Conservation (phyloP, 2,888 invertebrate genomes). For the Apotomis betuletana region DNA sequence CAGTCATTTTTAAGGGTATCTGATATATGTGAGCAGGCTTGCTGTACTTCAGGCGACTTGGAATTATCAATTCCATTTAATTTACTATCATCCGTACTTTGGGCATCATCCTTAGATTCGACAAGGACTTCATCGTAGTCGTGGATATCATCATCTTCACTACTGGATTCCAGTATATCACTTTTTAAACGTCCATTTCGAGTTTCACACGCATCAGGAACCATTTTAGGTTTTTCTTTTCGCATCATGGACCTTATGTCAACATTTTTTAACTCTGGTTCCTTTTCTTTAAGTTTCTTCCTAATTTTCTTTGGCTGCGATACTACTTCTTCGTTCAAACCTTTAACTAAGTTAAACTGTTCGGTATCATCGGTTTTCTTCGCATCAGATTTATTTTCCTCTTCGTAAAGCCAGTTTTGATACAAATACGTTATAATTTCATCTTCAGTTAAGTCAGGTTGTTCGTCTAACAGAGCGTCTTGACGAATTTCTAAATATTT, state of each 20-base stretch:
- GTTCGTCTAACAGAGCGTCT: conserved; percentile 75
- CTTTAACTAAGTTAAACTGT: conserved; percentile 66
- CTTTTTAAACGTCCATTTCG: neutral
- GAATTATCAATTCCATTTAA: neutral
- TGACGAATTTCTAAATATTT: conserved; percentile 76
- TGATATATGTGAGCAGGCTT: neutral
- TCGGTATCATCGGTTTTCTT: conserved; percentile 64
- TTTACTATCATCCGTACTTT: neutral
- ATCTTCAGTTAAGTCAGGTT: conserved; percentile 73
- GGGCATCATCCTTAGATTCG: neutral
- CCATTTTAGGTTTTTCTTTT: conserved; percentile 68
- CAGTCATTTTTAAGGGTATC: neutral
- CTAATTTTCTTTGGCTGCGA: conserved; percentile 57
- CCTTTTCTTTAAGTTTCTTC: conserved; percentile 62
- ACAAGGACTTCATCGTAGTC: neutral
- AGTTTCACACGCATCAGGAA: neutral
- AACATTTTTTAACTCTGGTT: conserved; percentile 38
- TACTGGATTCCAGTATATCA: neutral
- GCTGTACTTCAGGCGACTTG: neutral
- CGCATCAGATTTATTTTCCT: conserved; percentile 63
- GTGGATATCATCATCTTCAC: neutral
- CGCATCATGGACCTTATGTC: conserved; percentile 46
- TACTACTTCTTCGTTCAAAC: conserved; percentile 53
- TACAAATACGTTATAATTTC: conserved; percentile 76
- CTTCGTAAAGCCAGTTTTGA: conserved; percentile 77